A percentile compares a stretch with the other conserved stretches of the same genome.
Conservation (phyloP, 2,797 vertebrate species). For the Melanogrammus aeglefinus region DNA sequence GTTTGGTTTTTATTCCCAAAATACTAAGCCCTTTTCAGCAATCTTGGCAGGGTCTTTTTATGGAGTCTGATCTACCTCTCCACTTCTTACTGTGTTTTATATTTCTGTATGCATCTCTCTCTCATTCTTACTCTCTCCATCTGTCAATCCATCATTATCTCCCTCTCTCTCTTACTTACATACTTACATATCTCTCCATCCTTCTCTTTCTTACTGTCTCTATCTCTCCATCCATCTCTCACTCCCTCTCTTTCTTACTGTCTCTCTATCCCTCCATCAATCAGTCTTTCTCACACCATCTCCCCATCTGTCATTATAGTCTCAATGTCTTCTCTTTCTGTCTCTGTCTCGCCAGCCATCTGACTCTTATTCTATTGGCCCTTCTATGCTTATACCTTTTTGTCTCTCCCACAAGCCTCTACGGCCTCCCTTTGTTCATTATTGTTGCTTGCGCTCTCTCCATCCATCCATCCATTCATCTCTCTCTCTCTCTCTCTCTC, state of each 20-base stretch:
- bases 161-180: not conserved
- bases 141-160: not conserved
- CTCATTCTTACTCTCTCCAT: not conserved
- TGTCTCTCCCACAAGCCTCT: no score
- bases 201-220: no score
- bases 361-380: not conserved
- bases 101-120: not conserved
- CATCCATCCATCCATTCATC: no score
- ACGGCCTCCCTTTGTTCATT: no score
- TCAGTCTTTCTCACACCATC: not conserved
- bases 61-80: not conserved
- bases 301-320: no score
- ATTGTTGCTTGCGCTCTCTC: no score
- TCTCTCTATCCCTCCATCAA: not conserved
- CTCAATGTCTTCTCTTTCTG: not conserved
- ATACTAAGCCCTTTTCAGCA: no score
- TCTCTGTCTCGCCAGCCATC: not conserved
- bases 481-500: no score
- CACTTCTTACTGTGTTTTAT: not conserved
- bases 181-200: not conserved
- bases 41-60: no score
- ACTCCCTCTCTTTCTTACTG: not conserved
- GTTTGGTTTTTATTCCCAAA: no score
- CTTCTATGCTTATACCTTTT: not conserved
- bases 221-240: no score